These are phyloP conservation scores for Ancistrus triradiatus DNA, from an alignment of 2,113 vertebrate species.

Conservation along the genomic window DNA sequence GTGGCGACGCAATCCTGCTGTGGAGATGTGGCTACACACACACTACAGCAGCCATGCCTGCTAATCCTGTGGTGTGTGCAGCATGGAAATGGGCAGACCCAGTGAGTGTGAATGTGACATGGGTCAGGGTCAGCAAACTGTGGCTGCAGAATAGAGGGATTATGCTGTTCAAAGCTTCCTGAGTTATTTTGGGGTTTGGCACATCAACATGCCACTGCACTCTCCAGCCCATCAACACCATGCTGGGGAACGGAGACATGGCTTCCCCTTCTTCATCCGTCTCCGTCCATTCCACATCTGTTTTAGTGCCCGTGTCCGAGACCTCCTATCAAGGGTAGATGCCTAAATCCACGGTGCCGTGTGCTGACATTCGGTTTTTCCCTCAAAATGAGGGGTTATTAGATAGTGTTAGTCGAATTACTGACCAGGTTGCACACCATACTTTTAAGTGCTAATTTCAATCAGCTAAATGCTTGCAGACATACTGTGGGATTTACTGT, in stretches of 20 bases:
- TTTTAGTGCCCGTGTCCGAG: constrained; percentile 2
- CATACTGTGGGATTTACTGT: constrained; percentile 18
- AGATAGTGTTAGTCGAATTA: constrained; percentile 10
- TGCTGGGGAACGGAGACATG: constrained; percentile 9
- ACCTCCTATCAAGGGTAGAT: constrained; percentile 9
- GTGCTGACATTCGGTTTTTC: neutral
- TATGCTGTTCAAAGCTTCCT: constrained; percentile 35
- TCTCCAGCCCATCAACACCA: constrained; percentile 16
- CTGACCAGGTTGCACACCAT: constrained; percentile 14
- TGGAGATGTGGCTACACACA: constrained; percentile 14
- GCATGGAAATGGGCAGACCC: constrained; percentile 26
- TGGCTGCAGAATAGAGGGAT: constrained; percentile 38
- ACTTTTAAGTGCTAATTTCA: constrained; percentile 23
- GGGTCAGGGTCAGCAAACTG: constrained; percentile 25
- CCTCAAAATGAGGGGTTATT: neutral
- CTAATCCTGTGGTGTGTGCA: constrained; percentile 38
- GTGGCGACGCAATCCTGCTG: constrained; percentile 28
- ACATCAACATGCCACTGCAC: constrained; percentile 14
- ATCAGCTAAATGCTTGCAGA: constrained; percentile 16
- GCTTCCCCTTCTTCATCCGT: constrained; percentile 19
- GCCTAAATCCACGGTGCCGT: neutral
- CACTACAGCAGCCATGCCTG: constrained; percentile 9
- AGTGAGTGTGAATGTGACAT: constrained; percentile 33
- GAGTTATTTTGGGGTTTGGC: constrained; percentile 30
- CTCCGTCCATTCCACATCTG: constrained; percentile 17